phyloP scores from a whole-genome alignment of 2,888 invertebrate genomes.

The Hirtodrosophila alboralis region DNA sequence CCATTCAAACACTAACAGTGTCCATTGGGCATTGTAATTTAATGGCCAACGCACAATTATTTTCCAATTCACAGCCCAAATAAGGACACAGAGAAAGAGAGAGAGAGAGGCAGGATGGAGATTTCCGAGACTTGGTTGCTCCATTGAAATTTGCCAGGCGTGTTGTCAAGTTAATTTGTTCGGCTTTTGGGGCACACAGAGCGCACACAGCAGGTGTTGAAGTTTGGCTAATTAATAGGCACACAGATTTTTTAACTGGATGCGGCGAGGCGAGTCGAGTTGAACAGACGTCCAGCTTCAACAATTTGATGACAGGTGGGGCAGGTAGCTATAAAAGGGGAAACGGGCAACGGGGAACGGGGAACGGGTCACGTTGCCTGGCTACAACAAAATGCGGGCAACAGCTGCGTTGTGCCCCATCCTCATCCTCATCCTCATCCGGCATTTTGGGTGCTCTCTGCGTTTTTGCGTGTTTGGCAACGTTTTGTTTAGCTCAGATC shows the following conservation, averaged over 20 bases:
- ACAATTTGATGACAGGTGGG: slow-evolving; percentile 14
- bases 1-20: slow-evolving; percentile 16
- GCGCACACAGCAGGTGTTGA: slow-evolving; percentile 71
- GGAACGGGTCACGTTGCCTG: slow-evolving; percentile 61
- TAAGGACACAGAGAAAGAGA: slow-evolving; percentile 5
- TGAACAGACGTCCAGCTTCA: not conserved
- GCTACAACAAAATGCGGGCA: slow-evolving; percentile 61
- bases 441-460: slow-evolving; percentile 17
- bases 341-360: slow-evolving; percentile 40
- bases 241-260: slow-evolving; percentile 65
- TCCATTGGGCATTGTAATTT: slow-evolving; percentile 73
- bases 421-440: slow-evolving; percentile 6
- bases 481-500: slow-evolving; percentile 58
- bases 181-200: slow-evolving; percentile 12
- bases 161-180: slow-evolving; percentile 72
- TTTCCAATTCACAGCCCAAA: slow-evolving; percentile 73
- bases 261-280: slow-evolving; percentile 21
- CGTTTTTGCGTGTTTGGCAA: slow-evolving; percentile 63
- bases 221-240: slow-evolving; percentile 77
- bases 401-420: slow-evolving; percentile 52
- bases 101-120: not conserved
- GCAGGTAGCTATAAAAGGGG: too few species aligned
- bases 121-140: too few species aligned
- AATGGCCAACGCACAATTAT: slow-evolving; percentile 74
- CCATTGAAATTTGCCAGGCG: slow-evolving; percentile 22